phyloP scores from a whole-genome alignment of 2,797 vertebrate genomes.

The Mycteria americana region DNA sequence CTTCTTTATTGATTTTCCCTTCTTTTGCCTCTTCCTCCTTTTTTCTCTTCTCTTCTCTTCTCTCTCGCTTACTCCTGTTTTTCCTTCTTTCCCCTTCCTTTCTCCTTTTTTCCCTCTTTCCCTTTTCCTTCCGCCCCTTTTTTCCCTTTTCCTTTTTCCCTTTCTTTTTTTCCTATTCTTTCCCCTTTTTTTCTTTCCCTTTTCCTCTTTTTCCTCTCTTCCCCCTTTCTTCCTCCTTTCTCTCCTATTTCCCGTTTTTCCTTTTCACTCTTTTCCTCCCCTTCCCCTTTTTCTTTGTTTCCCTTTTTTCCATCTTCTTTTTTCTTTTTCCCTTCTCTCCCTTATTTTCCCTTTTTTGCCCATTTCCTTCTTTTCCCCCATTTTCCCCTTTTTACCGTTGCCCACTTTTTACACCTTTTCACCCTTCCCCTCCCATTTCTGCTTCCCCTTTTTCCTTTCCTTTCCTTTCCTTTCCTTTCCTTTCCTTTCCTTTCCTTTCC shows the following conservation, averaged over 20 bases:
- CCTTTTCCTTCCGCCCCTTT: background rate
- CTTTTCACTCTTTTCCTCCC: background rate
- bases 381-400: rapidly evolving
- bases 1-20: background rate
- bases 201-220: too few species aligned
- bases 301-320: background rate
- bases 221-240: background rate
- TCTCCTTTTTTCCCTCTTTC: background rate
- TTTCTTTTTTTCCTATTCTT: background rate
- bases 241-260: background rate
- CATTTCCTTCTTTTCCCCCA: rapidly evolving
- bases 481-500: too few species aligned
- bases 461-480: too few species aligned
- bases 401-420: background rate
- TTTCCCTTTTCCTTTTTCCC: background rate
- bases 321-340: background rate
- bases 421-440: background rate
- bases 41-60: rapidly evolving
- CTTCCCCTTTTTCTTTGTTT: background rate
- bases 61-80: background rate
- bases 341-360: rapidly evolving
- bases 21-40: too few species aligned
- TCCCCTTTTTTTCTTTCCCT: background rate
- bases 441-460: rapidly evolving
- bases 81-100: background rate